phyloP scores from a whole-genome alignment of 2,888 invertebrate species.

The Mythimna impura region DNA sequence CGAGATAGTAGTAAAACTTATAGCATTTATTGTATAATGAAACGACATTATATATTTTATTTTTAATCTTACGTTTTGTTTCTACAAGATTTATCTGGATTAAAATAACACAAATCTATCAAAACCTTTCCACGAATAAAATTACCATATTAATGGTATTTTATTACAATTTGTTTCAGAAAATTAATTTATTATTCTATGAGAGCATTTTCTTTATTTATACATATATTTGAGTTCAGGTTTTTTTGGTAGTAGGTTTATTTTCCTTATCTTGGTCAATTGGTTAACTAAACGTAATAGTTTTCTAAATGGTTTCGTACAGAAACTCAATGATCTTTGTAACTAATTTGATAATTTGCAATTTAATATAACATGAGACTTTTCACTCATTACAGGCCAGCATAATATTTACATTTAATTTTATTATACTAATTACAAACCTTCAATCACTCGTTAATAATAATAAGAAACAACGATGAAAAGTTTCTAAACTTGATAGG shows the following conservation, averaged over 20 bases:
- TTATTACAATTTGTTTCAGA: rapidly evolving
- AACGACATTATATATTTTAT: too few species aligned
- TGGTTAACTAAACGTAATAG: constrained; percentile 25
- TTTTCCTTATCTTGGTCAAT: neutral
- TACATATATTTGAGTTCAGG: neutral
- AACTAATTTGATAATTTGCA: too few species aligned
- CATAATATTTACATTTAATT: neutral
- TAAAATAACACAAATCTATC: neutral
- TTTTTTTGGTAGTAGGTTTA: neutral
- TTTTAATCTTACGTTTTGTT: constrained; percentile 22
- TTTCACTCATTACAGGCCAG: neutral
- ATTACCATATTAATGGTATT: too few species aligned
- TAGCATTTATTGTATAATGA: too few species aligned
- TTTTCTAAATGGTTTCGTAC: constrained; percentile 19
- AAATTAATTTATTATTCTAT: neutral
- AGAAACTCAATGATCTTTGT: neutral
- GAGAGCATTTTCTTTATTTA: too few species aligned
- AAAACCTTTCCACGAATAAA: neutral
- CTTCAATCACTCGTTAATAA: neutral
- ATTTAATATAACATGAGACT: neutral
- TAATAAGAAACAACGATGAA: neutral
- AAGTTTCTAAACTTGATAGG: constrained; percentile 39
- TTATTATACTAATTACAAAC: neutral
- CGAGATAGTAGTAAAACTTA: too few species aligned
- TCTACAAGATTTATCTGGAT: neutral